Evolutionary conservation across 2,797 vertebrate species (phyloP), one percentile per base, ranked within the genome.

Genomic region (Hippocampus kuda): DNA sequence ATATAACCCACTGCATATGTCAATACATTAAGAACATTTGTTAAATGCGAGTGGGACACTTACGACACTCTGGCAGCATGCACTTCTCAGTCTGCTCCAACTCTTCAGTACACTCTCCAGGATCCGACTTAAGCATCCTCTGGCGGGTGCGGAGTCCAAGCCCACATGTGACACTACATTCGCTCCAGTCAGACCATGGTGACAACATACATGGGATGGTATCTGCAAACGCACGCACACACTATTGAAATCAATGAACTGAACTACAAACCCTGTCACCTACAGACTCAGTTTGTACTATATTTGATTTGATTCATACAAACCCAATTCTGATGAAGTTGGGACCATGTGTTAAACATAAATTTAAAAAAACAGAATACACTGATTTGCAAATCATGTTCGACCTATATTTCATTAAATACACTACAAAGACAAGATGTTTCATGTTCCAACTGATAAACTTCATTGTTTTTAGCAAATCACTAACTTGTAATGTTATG

Each of bases 171-270:
- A 99, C 96, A 0, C 97, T 98, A 88, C 97, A 99, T 85, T 99
- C 95, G 0, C 95, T 98, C 97, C 97, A 99, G 70, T 99, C 96
- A 2, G 95, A 97, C 97, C 97, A 99, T 0, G 91, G 92, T 11
- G 94, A 97, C 73, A 98, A 89, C 82, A 99, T 87, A 79, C 97
- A 99, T 0, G 97, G 97, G 81, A 99, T 99, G 44, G 96, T 98
- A 79, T 98, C 97, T 99, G 76, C 30, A 67, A 54, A 54, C 18
- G 51, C 16, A 38, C 48, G 8, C 16, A 27, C 94, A 87, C 97
- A 98, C 70, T 18, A 65, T 26, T 48, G 42, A 26, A 27, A 48
- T 6, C 60, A 42, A 10, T 18, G 1, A 65, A 27, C 46, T 38
- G 27, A 34, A 38, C 6, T 18, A 20, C 16, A 20, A 61, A 38